Percentiles rank a stretch among this genome's conserved stretches.
Evolutionary conservation across 2,888 invertebrate species (phyloP).

Genomic region (Athetis lepigone): DNA sequence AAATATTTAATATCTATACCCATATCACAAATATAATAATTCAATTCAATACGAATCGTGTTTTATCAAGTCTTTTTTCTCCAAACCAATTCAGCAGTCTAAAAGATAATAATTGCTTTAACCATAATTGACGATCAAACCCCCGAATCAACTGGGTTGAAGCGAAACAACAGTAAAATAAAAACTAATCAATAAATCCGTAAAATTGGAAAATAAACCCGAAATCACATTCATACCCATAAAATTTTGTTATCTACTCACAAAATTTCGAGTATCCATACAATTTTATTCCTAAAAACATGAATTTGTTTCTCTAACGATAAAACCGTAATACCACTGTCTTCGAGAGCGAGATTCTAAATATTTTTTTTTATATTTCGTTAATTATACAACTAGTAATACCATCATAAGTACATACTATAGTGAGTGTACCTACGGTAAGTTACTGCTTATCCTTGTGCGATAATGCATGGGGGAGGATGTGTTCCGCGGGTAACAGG

Average conservation of each 20-base stretch:
- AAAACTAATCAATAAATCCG: conserved; percentile 63
- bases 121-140: conserved; percentile 65
- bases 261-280: conserved; percentile 87
- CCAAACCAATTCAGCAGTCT: conserved; percentile 54
- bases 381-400: conserved; percentile 89
- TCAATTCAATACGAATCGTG: conserved; percentile 57
- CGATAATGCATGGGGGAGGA: conserved; percentile 89
- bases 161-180: conserved; percentile 55
- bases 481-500: conserved; percentile 93
- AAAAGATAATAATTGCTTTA: conserved; percentile 36
- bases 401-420: conserved; percentile 87
- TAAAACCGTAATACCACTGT: conserved; percentile 87
- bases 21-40: conserved; percentile 62
- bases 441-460: conserved; percentile 90
- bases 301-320: conserved; percentile 84
- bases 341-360: conserved; percentile 89
- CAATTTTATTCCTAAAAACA: conserved; percentile 84
- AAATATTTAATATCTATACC: conserved; percentile 52
- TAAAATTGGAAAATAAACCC: conserved; percentile 61
- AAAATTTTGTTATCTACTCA: conserved; percentile 81
- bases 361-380: conserved; percentile 83
- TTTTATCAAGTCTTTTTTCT: conserved; percentile 64
- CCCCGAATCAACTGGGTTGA: conserved; percentile 55
- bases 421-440: conserved; percentile 79
- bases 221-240: conserved; percentile 84